phyloP scores from a whole-genome alignment of 1,140 invertebrate genomes.

The Platyscapa corneri region DNA sequence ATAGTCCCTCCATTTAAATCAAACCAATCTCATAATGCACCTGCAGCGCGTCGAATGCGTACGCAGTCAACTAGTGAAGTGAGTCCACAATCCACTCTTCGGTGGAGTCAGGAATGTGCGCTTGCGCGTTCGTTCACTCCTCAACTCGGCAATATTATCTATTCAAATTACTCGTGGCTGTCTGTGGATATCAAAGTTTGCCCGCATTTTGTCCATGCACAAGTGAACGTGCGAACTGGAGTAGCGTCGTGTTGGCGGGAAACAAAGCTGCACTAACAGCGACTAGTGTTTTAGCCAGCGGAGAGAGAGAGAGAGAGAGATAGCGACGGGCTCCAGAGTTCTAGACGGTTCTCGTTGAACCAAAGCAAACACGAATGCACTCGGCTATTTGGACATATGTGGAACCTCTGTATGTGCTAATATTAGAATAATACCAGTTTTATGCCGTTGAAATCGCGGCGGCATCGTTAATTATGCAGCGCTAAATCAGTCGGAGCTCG shows the following conservation, averaged over 20 bases:
- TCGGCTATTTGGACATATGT: background rate
- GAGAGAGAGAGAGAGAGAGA: background rate
- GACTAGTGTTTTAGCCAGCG: background rate
- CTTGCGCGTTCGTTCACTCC: background rate
- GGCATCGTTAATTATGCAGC: constrained; percentile 40
- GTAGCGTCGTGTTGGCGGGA: background rate
- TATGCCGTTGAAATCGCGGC: background rate
- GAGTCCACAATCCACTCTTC: background rate
- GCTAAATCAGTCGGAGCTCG: background rate
- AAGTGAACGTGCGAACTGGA: background rate
- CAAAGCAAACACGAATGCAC: background rate
- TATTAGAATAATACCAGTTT: background rate
- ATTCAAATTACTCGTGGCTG: constrained; percentile 26
- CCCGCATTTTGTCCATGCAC: background rate
- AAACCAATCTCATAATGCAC: constrained; percentile 24
- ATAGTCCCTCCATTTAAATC: constrained; percentile 8
- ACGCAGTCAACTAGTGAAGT: background rate
- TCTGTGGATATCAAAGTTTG: constrained; percentile 26
- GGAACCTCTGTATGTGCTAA: background rate
- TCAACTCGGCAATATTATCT: constrained; percentile 23
- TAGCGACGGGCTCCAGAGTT: background rate
- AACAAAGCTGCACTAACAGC: background rate
- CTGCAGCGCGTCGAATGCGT: background rate
- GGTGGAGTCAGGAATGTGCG: background rate
- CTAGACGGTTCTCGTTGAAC: background rate